These are phyloP conservation scores for Apotomis betuletana DNA, from an alignment of 2,888 invertebrate species.

Conservation along the genomic window DNA sequence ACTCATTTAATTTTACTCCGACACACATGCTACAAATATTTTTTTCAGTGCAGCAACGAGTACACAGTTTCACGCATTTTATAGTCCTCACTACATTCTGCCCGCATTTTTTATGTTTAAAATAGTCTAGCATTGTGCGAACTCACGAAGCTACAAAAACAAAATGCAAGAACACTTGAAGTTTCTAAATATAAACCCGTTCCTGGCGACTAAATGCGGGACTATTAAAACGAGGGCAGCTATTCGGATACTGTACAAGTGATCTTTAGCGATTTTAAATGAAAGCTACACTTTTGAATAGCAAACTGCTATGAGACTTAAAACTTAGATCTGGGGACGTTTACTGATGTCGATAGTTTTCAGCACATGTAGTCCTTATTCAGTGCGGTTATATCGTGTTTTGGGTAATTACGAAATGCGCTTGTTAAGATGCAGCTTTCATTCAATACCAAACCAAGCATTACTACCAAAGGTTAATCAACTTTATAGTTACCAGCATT, in stretches of 20 bases:
- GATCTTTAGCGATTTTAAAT: neutral
- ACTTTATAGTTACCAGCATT: no score
- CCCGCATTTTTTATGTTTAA: neutral
- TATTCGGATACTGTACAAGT: neutral
- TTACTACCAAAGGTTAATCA: no score
- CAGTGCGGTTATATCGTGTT: no score
- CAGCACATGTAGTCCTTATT: no score
- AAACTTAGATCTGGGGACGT: no score
- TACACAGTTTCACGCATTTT: neutral
- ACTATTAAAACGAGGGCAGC: conserved; percentile 54
- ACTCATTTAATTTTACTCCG: no score
- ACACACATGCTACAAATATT: neutral
- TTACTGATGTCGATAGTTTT: no score
- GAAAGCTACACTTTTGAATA: no score
- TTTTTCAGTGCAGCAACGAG: neutral
- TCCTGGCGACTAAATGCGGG: conserved; percentile 48
- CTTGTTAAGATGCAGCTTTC: no score
- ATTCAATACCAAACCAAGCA: no score
- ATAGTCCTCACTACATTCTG: neutral
- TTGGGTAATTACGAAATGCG: no score
- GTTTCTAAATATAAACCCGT: conserved; percentile 25
- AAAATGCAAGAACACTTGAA: conserved; percentile 6
- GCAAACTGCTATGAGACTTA: no score
- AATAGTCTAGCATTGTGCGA: neutral
- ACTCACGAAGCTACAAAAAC: conserved; percentile 9